Evolutionary conservation across 2,113 vertebrate genomes (phyloP).

Genomic region (Myotis yumanensis): DNA sequence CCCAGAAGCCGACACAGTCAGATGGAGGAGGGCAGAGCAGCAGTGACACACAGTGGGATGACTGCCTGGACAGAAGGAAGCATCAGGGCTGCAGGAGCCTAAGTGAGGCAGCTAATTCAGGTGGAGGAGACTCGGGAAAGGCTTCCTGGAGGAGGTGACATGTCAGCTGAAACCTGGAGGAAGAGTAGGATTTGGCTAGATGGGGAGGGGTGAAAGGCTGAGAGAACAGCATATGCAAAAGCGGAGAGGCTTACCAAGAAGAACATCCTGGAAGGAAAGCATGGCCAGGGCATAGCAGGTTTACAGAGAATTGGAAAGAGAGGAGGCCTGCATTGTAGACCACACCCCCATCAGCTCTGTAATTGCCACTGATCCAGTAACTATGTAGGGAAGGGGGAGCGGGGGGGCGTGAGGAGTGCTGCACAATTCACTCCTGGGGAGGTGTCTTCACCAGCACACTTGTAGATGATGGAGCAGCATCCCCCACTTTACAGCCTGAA

Average conservation of each 20-base stretch:
- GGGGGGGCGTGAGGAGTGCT: background rate
- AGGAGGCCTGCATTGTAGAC: background rate
- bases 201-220: background rate
- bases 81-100: background rate
- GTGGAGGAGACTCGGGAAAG: background rate
- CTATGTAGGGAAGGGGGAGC: background rate
- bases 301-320: background rate
- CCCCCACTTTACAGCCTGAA: background rate
- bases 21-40: background rate
- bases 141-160: constrained; percentile 32
- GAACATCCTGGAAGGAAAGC: constrained; percentile 8
- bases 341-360: background rate
- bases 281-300: background rate
- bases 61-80: background rate
- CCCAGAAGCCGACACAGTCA: background rate
- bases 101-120: background rate
- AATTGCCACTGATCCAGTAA: background rate
- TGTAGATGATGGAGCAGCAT: fast-evolving
- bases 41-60: background rate
- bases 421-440: background rate
- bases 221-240: background rate
- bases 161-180: background rate
- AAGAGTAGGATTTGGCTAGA: background rate
- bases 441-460: background rate
- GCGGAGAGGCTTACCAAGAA: background rate